A percentile compares a stretch with the other conserved stretches of the same genome.
Conservation (phyloP, 1,140 invertebrate species). For the Helicoverpa zea region DNA sequence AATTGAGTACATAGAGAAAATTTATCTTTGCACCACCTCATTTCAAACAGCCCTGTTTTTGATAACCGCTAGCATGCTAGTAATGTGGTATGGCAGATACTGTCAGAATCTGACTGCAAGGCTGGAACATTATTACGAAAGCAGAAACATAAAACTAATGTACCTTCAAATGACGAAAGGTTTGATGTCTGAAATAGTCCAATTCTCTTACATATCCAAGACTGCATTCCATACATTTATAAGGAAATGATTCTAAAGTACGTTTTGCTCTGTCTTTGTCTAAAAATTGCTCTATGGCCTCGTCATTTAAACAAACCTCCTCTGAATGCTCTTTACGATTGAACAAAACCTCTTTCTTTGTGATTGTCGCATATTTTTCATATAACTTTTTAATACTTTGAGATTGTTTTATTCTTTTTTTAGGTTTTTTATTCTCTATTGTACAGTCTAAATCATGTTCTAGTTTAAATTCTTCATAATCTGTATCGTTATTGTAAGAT, state of each 20-base stretch:
- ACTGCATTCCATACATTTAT: constrained; percentile 49
- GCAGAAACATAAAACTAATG: constrained; percentile 22
- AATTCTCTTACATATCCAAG: constrained; percentile 31
- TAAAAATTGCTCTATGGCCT: neutral
- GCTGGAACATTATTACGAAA: neutral
- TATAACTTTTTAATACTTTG: constrained; percentile 38
- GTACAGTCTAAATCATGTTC: neutral
- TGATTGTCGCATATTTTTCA: constrained; percentile 47
- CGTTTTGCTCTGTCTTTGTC: constrained; percentile 1
- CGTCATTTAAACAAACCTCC: constrained; percentile 37
- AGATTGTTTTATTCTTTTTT: constrained; percentile 8
- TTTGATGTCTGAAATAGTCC: constrained; percentile 53
- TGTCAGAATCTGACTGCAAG: no score
- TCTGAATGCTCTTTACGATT: neutral
- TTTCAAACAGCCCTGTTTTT: no score
- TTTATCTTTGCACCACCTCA: no score
- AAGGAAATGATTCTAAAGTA: constrained; percentile 3
- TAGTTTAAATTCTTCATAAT: constrained; percentile 8
- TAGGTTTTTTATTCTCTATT: neutral
- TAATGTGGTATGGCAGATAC: no score
- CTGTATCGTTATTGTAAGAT: constrained; percentile 7
- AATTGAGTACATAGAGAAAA: no score
- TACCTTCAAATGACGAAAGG: constrained; percentile 50
- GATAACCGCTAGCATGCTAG: no score
- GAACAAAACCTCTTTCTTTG: neutral